Evolutionary conservation across 2,113 vertebrate species (phyloP).

Genomic region (Dissostichus mawsoni): DNA sequence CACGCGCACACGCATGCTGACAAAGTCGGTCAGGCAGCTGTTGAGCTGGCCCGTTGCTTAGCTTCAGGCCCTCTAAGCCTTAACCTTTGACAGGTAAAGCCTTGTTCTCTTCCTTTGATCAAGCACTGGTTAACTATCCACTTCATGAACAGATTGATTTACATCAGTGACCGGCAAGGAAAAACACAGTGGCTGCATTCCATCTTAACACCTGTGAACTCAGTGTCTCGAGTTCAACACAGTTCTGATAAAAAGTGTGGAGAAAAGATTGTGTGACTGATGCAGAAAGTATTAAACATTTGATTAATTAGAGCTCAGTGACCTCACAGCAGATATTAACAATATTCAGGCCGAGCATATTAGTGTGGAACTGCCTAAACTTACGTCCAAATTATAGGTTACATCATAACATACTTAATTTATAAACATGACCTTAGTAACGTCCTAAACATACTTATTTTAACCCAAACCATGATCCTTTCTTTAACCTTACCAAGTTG

Average conservation of each 20-base stretch:
- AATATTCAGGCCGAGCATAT: slow-evolving; percentile 3
- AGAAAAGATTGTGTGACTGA: background rate
- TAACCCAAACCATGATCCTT: too few relatives aligned
- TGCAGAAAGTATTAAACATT: slow-evolving; percentile 22
- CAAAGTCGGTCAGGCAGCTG: slow-evolving; percentile 36
- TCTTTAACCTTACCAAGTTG: too few relatives aligned
- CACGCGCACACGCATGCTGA: background rate
- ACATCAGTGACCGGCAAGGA: slow-evolving; percentile 30
- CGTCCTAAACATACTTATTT: too few relatives aligned
- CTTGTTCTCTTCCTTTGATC: slow-evolving; percentile 50
- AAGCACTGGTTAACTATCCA: slow-evolving; percentile 29
- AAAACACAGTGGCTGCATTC: slow-evolving; percentile 37
- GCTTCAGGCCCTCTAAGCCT: slow-evolving; percentile 32
- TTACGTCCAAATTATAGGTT: too few relatives aligned
- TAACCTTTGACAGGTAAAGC: slow-evolving; percentile 52
- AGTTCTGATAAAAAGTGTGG: slow-evolving; percentile 6
- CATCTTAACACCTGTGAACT: slow-evolving; percentile 37
- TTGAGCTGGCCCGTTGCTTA: slow-evolving; percentile 11
- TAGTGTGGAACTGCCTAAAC: too few relatives aligned
- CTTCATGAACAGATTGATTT: slow-evolving; percentile 40
- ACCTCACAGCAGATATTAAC: slow-evolving; percentile 30
- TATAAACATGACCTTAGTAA: too few relatives aligned
- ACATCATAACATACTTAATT: too few relatives aligned
- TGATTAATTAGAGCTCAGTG: slow-evolving; percentile 15
- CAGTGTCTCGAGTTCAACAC: background rate